A percentile compares a stretch with the other conserved stretches of the same genome.
Evolutionary conservation across 2,797 vertebrate genomes (phyloP).

Genomic region (Smutsia temminckii): DNA sequence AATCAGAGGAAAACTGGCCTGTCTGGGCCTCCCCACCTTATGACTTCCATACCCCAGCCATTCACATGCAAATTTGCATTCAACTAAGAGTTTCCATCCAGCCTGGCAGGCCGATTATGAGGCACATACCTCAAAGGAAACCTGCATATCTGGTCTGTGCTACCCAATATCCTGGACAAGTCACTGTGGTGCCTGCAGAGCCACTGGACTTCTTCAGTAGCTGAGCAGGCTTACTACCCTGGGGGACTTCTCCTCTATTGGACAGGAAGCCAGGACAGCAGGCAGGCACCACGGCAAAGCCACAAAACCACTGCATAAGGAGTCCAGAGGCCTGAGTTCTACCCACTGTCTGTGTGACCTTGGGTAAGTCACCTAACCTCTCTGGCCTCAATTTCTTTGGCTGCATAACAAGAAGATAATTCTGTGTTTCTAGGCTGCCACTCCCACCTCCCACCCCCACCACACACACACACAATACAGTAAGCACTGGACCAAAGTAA

Average conservation of each 20-base stretch:
- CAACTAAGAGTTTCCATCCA: not conserved
- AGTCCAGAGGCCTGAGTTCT: not conserved
- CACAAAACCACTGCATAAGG: not conserved
- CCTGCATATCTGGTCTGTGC: not conserved
- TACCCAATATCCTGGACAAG: not conserved
- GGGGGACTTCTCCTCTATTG: not conserved
- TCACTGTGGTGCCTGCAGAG: not conserved
- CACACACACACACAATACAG: not conserved
- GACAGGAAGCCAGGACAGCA: not conserved
- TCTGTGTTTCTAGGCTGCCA: not conserved
- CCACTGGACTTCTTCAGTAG: not conserved
- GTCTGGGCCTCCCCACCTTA: too few relatives aligned
- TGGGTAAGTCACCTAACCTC: not conserved
- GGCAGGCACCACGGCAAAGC: not conserved
- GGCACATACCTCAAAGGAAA: not conserved
- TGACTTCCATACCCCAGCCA: not conserved
- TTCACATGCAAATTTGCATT: not conserved
- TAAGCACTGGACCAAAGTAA: not conserved
- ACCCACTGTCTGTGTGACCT: not conserved
- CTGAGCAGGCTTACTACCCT: not conserved
- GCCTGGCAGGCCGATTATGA: not conserved
- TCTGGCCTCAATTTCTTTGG: not conserved
- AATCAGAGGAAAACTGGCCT: not conserved
- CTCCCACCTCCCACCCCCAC: fast-evolving
- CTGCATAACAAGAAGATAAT: not conserved